Percentiles rank a stretch among this genome's conserved stretches.
These are phyloP conservation scores for Albula glossodonta DNA, from an alignment of 2,113 vertebrate genomes.

Conservation along the genomic window DNA sequence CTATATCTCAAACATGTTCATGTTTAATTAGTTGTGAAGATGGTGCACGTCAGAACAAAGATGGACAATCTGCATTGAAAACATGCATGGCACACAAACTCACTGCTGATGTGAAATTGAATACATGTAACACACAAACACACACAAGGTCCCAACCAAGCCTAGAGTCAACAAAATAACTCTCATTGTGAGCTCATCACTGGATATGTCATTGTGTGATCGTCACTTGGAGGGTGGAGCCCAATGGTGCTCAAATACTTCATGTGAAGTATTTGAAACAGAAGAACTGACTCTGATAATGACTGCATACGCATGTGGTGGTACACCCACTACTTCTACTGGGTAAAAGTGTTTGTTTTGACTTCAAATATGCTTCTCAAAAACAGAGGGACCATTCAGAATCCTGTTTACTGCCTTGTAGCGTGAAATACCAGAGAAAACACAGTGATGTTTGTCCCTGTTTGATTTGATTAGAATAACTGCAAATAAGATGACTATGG, in stretches of 20 bases:
- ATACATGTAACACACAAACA: slow-evolving; percentile 1
- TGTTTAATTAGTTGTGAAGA: slow-evolving; percentile 35
- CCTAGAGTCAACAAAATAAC: neutral
- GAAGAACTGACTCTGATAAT: neutral
- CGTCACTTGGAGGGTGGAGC: neutral
- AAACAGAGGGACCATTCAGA: neutral
- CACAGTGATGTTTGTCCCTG: neutral
- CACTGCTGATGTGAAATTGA: slow-evolving; percentile 3
- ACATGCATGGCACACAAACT: neutral
- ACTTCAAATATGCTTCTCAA: neutral
- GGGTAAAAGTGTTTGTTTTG: neutral
- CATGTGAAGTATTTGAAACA: neutral
- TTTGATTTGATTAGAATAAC: neutral
- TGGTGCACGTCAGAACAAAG: slow-evolving; percentile 50
- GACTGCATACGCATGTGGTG: neutral
- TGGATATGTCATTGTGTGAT: neutral
- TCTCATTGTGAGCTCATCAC: neutral
- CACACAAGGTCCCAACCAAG: neutral
- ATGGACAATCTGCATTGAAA: neutral
- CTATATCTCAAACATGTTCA: slow-evolving; percentile 32
- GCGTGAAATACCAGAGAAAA: neutral
- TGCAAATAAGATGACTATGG: neutral
- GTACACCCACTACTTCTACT: neutral
- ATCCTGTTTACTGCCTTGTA: neutral
- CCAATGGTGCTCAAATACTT: neutral